phyloP scores from a whole-genome alignment of 2,113 vertebrate genomes.

The Trichechus manatus region DNA sequence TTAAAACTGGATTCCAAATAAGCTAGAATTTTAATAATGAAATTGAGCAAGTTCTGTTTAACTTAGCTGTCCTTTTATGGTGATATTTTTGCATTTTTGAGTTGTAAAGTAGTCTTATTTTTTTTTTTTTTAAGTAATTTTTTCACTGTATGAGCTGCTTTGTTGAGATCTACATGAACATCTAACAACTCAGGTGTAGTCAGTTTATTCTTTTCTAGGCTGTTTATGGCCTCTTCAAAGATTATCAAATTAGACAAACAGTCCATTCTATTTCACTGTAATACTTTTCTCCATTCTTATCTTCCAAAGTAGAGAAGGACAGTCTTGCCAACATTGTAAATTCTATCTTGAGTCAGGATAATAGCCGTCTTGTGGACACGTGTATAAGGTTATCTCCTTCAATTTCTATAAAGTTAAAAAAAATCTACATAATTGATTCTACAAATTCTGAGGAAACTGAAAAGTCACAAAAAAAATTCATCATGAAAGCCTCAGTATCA shows the following conservation, averaged over 20 bases:
- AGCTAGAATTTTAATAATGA: background rate
- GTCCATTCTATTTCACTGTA: background rate
- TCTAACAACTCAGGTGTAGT: background rate
- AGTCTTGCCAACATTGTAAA: background rate
- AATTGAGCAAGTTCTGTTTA: background rate
- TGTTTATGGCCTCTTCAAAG: background rate
- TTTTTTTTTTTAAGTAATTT: background rate
- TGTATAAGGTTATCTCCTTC: background rate
- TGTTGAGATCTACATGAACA: background rate
- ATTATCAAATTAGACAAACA: constrained; percentile 16
- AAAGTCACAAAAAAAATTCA: background rate
- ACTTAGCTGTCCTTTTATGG: background rate
- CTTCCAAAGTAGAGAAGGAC: background rate
- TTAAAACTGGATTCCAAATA: background rate
- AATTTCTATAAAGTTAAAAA: background rate
- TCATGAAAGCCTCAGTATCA: background rate
- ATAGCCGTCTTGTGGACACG: background rate
- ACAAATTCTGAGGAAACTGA: background rate
- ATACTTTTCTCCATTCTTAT: background rate
- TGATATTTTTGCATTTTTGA: background rate
- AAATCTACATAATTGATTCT: background rate
- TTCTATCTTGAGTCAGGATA: background rate
- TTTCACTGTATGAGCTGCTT: background rate
- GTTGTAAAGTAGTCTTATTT: background rate
- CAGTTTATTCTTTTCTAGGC: background rate